Percentiles rank a stretch among this genome's conserved stretches.
phyloP scores from a whole-genome alignment of 2,888 invertebrate genomes.

The Lathronympha strigana region DNA sequence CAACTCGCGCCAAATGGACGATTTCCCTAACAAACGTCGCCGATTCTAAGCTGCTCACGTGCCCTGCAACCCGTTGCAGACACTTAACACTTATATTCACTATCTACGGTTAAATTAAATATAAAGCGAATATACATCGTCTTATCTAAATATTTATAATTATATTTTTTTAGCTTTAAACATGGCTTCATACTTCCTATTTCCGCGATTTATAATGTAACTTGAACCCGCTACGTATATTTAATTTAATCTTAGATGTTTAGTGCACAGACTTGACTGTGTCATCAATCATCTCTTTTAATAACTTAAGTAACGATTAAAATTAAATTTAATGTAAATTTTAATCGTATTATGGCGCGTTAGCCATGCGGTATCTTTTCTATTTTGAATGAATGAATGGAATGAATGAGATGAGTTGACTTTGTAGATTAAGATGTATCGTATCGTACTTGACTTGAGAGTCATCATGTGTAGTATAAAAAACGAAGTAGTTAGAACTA shows the following conservation, averaged over 20 bases:
- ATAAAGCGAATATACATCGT: background rate
- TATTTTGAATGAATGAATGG: constrained; percentile 9
- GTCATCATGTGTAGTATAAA: background rate
- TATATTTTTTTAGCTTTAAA: background rate
- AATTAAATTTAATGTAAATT: constrained; percentile 15
- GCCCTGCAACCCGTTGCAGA: constrained; percentile 36
- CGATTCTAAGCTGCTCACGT: constrained; percentile 78
- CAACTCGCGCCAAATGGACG: constrained; percentile 83
- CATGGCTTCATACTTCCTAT: background rate
- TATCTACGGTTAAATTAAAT: constrained; percentile 38
- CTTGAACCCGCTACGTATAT: constrained; percentile 2
- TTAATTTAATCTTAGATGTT: constrained; percentile 36
- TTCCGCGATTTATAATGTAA: background rate
- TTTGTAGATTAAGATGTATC: constrained; percentile 1
- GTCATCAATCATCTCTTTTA: constrained; percentile 23
- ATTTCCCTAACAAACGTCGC: constrained; percentile 87
- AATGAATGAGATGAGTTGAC: background rate
- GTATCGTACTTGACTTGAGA: constrained; percentile 7
- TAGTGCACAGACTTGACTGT: constrained; percentile 9
- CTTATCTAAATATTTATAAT: background rate
- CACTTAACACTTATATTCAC: constrained; percentile 28
- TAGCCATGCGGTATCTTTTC: background rate
- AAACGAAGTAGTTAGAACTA: background rate
- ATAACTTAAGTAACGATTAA: constrained; percentile 12
- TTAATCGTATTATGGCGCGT: background rate